Conservation (phyloP, 2,113 vertebrate genomes). For the Corythoichthys haematopterus region DNA sequence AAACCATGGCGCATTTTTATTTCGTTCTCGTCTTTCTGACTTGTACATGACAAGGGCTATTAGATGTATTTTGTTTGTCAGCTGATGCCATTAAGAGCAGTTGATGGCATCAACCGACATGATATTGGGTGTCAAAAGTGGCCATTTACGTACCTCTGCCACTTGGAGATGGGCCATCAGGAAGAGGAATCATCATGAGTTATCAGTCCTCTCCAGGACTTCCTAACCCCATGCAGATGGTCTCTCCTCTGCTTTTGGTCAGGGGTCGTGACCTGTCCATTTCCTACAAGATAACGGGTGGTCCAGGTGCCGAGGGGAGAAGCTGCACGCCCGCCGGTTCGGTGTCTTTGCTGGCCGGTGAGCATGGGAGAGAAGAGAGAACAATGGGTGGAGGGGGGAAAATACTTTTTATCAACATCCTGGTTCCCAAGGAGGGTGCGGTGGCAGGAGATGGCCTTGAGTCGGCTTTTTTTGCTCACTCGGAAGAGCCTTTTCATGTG, state of each 20-base stretch:
- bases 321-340: constrained; percentile 4
- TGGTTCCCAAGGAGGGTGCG: constrained; percentile 59
- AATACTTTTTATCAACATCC: constrained; percentile 51
- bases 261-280: constrained; percentile 19
- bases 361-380: constrained; percentile 42
- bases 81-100: too few species aligned
- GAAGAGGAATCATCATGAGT: constrained; percentile 10
- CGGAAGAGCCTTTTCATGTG: constrained; percentile 2
- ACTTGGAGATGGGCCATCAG: background rate
- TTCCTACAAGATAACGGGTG: constrained; percentile 48
- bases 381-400: constrained; percentile 60
- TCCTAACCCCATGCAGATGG: constrained; percentile 23
- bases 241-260: constrained; percentile 8
- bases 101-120: background rate
- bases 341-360: constrained; percentile 6
- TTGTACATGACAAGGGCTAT: too few species aligned
- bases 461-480: background rate
- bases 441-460: constrained; percentile 27
- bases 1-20: too few species aligned
- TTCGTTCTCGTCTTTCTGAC: too few species aligned
- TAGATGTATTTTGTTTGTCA: background rate
- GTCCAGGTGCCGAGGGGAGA: constrained; percentile 1
- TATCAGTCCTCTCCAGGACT: constrained; percentile 46
- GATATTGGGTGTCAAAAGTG: background rate
- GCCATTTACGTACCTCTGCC: background rate